A percentile compares a stretch with the other conserved stretches of the same genome.
Conservation (phyloP, 2,888 invertebrate genomes). For the Cremastinae sp. region DNA sequence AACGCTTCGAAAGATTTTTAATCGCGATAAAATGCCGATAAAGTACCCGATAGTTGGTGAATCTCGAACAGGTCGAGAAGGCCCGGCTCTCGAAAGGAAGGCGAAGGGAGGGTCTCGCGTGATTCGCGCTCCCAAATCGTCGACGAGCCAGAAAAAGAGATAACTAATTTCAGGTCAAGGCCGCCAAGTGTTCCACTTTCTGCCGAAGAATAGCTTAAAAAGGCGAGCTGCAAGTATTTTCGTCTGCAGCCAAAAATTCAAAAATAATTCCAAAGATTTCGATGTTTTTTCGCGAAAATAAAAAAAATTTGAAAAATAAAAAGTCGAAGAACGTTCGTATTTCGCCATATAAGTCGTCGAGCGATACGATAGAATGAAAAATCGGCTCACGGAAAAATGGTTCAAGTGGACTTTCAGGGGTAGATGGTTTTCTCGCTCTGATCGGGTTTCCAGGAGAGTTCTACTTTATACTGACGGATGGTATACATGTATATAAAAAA, state of each 20-base stretch:
- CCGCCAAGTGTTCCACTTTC: slow-evolving; percentile 32
- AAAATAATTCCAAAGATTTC: no score
- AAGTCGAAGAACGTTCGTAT: background rate
- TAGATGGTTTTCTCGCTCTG: slow-evolving; percentile 15
- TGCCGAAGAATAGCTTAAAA: slow-evolving; percentile 26
- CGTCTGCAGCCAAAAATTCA: no score
- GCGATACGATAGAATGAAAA: slow-evolving; percentile 22
- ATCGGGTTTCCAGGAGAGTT: slow-evolving; percentile 10
- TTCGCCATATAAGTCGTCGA: background rate
- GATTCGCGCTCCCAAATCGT: slow-evolving; percentile 9
- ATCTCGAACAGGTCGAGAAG: slow-evolving; percentile 8
- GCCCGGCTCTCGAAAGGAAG: background rate
- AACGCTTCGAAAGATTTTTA: slow-evolving; percentile 14
- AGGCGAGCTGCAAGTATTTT: slow-evolving; percentile 14
- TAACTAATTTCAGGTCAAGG: slow-evolving; percentile 45
- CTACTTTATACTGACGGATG: background rate
- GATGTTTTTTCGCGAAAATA: no score
- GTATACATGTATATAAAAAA: slow-evolving; percentile 4
- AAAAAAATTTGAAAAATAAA: background rate
- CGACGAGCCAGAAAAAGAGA: background rate
- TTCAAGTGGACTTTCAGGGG: slow-evolving; percentile 5
- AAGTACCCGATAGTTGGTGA: slow-evolving; percentile 13
- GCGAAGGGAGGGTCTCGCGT: slow-evolving; percentile 43
- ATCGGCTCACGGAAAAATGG: slow-evolving; percentile 9
- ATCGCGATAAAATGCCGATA: slow-evolving; percentile 47